A percentile compares a stretch with the other conserved stretches of the same genome.
These are phyloP conservation scores for Osmerus mordax DNA, from an alignment of 2,113 vertebrate species.

Conservation along the genomic window DNA sequence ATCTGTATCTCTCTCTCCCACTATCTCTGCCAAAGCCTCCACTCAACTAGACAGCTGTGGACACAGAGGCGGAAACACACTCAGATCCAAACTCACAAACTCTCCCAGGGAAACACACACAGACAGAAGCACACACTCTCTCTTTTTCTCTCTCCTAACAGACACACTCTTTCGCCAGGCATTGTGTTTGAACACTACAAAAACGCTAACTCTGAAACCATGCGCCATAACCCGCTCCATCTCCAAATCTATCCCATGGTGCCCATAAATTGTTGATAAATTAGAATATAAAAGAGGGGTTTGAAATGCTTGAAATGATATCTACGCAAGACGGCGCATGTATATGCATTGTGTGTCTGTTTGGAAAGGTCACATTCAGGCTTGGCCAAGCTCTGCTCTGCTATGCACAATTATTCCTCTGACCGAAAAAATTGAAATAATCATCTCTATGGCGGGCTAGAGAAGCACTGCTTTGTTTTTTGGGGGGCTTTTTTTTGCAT, in stretches of 20 bases:
- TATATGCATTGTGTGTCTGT: conserved; percentile 45
- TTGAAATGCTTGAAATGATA: conserved; percentile 49
- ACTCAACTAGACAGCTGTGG: conserved; percentile 21
- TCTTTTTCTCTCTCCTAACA: neutral
- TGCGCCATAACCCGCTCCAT: conserved; percentile 20
- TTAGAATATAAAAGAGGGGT: conserved; percentile 47
- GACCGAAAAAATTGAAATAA: conserved; percentile 46
- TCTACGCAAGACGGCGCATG: conserved; percentile 41
- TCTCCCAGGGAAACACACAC: conserved; percentile 15
- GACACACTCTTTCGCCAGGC: conserved; percentile 17
- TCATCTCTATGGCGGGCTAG: conserved; percentile 34
- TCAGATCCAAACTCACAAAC: conserved; percentile 21
- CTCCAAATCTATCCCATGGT: conserved; percentile 43
- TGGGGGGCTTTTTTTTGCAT: neutral
- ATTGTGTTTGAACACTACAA: conserved; percentile 49
- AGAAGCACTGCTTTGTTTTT: neutral
- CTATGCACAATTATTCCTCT: conserved; percentile 45
- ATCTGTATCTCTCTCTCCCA: neutral
- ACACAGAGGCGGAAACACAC: too few species aligned
- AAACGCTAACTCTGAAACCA: conserved; percentile 25
- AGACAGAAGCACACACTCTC: neutral
- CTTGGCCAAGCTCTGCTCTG: conserved; percentile 12
- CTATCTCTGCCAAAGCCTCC: conserved; percentile 5
- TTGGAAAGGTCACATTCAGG: conserved; percentile 60
- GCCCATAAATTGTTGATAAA: conserved; percentile 53